These are phyloP conservation scores for Bos indicus DNA, from an alignment of 2,113 vertebrate genomes.

Conservation along the genomic window DNA sequence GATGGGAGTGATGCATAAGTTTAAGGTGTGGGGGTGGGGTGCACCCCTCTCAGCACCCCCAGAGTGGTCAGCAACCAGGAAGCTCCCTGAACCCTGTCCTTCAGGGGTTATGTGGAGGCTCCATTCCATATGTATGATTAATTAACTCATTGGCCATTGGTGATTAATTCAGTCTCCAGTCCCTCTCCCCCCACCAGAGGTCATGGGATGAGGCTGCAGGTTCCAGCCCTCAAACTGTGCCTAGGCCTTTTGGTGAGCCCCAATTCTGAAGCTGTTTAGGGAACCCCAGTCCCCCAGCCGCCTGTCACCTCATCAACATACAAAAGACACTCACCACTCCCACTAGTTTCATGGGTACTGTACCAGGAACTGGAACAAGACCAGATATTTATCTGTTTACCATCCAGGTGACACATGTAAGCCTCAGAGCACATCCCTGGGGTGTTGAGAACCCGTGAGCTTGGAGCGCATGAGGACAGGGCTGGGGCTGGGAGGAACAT, in stretches of 20 bases:
- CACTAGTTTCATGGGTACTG: background rate
- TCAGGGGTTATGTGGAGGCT: fast-evolving
- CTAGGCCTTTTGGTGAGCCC: background rate
- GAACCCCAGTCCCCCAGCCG: background rate
- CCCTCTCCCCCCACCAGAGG: background rate
- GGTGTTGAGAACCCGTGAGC: background rate
- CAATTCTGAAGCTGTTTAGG: background rate
- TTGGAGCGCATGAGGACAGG: fast-evolving
- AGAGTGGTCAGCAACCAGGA: background rate
- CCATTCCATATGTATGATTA: fast-evolving
- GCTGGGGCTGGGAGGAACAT: fast-evolving
- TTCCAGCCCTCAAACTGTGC: fast-evolving
- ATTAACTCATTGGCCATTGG: no score
- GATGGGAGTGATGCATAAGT: background rate
- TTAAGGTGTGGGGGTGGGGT: no score
- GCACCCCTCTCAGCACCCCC: background rate
- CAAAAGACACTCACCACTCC: background rate
- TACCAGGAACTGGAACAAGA: background rate
- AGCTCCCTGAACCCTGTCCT: fast-evolving
- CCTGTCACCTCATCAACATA: background rate
- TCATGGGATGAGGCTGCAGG: background rate
- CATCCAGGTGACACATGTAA: fast-evolving
- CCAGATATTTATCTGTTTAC: background rate
- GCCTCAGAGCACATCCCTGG: fast-evolving
- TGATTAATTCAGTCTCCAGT: fast-evolving